A percentile compares a stretch with the other conserved stretches of the same genome.
Evolutionary conservation across 2,797 vertebrate genomes (phyloP).

Genomic region (Oceanodroma leucorhoa): DNA sequence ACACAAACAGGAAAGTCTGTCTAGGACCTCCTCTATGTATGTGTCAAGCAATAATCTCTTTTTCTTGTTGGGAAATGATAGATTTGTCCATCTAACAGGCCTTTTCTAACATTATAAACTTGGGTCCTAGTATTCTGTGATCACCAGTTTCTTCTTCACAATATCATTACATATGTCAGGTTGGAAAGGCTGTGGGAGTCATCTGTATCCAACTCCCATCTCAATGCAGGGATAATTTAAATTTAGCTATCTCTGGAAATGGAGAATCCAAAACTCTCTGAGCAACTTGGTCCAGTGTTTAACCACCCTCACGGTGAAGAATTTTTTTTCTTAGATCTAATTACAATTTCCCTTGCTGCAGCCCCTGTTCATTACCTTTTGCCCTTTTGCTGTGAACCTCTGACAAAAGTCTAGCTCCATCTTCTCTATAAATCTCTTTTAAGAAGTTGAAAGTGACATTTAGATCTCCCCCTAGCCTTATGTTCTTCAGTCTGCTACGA

Average conservation of each 20-base stretch:
- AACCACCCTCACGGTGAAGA: background rate
- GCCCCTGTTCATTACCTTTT: slow-evolving; percentile 1
- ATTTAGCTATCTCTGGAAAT: background rate
- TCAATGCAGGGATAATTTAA: background rate
- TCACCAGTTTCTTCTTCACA: background rate
- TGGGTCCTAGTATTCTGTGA: background rate
- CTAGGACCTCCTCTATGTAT: background rate
- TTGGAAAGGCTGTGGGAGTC: background rate
- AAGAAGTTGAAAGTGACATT: slow-evolving; percentile 49
- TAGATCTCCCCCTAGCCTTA: slow-evolving; percentile 18
- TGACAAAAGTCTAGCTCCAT: slow-evolving; percentile 18
- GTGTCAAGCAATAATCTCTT: background rate
- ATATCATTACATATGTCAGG: background rate
- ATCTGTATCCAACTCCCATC: background rate
- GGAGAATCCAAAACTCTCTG: background rate
- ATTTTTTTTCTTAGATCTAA: background rate
- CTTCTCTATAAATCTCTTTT: slow-evolving; percentile 27
- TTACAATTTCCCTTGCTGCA: background rate
- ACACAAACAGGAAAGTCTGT: background rate
- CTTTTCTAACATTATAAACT: background rate
- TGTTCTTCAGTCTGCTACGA: slow-evolving; percentile 27
- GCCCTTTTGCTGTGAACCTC: slow-evolving; percentile 24
- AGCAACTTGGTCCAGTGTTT: background rate
- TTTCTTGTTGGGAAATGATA: background rate
- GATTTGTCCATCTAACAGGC: background rate